A percentile compares a stretch with the other conserved stretches of the same genome.
These are phyloP conservation scores for Elephantulus edwardii DNA, from an alignment of 2,113 vertebrate genomes.

Conservation along the genomic window DNA sequence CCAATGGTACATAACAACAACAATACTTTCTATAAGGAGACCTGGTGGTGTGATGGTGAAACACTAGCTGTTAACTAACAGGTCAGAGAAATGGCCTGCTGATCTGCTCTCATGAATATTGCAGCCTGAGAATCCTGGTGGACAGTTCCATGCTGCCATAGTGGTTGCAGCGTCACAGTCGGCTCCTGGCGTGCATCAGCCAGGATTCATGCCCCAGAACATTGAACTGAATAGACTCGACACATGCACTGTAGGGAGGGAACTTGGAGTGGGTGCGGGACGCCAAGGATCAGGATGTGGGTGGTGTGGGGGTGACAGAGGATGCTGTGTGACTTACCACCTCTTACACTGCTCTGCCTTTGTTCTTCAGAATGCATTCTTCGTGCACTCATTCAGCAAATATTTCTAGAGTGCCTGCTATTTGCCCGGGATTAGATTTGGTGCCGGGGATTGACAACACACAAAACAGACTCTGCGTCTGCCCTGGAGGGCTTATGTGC, in stretches of 20 bases:
- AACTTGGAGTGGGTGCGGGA: neutral
- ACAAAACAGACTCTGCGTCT: rapidly evolving
- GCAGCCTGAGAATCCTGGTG: no score
- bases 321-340: neutral
- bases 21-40: no score
- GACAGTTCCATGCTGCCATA: neutral
- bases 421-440: neutral
- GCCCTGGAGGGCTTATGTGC: neutral
- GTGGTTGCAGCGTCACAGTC: neutral
- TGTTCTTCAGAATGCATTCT: neutral
- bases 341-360: neutral
- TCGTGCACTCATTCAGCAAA: neutral
- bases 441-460: neutral
- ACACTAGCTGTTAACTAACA: no score
- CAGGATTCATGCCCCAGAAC: no score
- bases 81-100: neutral
- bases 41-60: no score
- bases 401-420: neutral
- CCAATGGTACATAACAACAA: no score
- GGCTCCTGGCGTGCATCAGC: neutral
- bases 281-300: neutral
- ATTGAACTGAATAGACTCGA: neutral
- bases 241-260: neutral
- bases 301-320: neutral
- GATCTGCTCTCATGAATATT: neutral